Conservation (phyloP, 2,888 invertebrate species). For the Alviniconcha strummeri region DNA sequence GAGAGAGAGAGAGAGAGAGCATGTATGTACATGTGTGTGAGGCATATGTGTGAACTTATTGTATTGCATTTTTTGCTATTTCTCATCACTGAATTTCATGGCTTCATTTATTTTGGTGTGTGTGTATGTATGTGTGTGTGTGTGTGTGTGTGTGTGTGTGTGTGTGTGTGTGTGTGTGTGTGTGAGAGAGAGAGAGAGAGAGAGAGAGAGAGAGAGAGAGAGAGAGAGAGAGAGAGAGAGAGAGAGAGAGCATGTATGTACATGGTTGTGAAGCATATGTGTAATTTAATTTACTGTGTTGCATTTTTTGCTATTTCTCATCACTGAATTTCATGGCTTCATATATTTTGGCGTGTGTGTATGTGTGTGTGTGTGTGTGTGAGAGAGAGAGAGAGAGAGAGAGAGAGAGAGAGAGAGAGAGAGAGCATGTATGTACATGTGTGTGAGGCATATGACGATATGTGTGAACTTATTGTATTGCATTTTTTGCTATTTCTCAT, state of each 20-base stretch:
- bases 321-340: too few species aligned
- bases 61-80: too few species aligned
- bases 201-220: background rate
- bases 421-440: background rate
- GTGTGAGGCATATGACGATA: too few species aligned
- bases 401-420: background rate
- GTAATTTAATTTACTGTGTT: background rate
- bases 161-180: background rate
- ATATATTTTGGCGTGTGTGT: too few species aligned
- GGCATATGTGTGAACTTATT: too few species aligned
- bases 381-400: too few species aligned
- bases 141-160: conserved; percentile 2
- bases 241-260: background rate
- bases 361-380: background rate
- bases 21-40: too few species aligned
- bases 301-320: too few species aligned
- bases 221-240: background rate
- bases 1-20: too few species aligned
- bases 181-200: background rate
- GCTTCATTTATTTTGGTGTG: background rate
- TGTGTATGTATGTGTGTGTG: conserved; percentile 6
- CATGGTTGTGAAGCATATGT: background rate
- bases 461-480: background rate
- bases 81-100: too few species aligned
- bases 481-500: too few species aligned